Evolutionary conservation across 2,888 invertebrate genomes (phyloP).

Genomic region (Acanthopleura granulata): DNA sequence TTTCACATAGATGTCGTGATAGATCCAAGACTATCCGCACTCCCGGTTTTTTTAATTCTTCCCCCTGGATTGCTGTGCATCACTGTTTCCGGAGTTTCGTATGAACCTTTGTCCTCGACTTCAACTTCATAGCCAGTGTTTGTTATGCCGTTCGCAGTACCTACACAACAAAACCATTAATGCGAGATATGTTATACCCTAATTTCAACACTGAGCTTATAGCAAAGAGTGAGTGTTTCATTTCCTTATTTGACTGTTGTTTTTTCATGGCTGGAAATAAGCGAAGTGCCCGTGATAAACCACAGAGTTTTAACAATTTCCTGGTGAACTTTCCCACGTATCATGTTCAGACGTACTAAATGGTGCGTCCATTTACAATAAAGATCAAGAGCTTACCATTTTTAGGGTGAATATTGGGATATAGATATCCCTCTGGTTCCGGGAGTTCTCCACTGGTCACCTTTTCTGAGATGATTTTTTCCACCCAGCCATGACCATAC

Average conservation of each 20-base stretch:
- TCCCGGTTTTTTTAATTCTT: not conserved
- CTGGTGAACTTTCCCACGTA: too few species aligned
- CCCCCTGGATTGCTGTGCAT: conserved; percentile 6
- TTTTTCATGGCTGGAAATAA: too few species aligned
- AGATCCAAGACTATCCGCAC: not conserved
- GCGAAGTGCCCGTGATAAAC: too few species aligned
- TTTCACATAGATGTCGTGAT: too few species aligned
- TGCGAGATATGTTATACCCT: too few species aligned
- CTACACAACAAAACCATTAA: too few species aligned
- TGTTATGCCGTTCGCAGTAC: not conserved
- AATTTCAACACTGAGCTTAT: too few species aligned
- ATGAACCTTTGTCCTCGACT: not conserved
- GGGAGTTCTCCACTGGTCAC: not conserved
- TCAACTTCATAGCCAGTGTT: not conserved
- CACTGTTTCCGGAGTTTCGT: conserved; percentile 3
- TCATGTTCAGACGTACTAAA: too few species aligned
- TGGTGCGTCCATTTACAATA: too few species aligned
- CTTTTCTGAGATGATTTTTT: not conserved
- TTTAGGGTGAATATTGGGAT: not conserved
- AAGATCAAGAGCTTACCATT: not conserved
- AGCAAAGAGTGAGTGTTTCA: too few species aligned
- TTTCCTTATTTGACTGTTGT: too few species aligned
- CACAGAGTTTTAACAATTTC: too few species aligned
- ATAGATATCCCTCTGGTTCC: not conserved
- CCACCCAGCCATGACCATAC: conserved; percentile 26